Evolutionary conservation across 35 echinoderm and acorn worm genomes (phyloP).

Genomic region (Heliocidaris erythrogramma): DNA sequence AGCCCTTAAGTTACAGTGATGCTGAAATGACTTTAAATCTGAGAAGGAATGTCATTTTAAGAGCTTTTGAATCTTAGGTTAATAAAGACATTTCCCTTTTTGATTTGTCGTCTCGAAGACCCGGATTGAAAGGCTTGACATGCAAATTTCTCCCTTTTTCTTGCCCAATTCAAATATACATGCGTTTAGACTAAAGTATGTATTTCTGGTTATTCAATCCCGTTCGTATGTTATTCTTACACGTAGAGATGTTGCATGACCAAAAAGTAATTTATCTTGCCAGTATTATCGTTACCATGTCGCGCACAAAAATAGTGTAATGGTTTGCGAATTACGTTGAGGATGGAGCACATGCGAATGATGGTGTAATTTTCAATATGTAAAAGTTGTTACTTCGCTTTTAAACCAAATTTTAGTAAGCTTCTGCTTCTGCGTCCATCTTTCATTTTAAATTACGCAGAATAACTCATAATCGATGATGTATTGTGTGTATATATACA

Average conservation of each 20-base stretch:
- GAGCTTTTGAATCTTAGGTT: too few species aligned
- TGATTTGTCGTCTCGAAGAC: neutral
- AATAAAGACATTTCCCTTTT: neutral
- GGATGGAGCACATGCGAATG: too few species aligned
- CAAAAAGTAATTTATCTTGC: constrained; percentile 13
- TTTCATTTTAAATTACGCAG: neutral
- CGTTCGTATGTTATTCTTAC: neutral
- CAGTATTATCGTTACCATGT: neutral
- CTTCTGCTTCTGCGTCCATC: neutral
- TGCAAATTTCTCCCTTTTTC: neutral
- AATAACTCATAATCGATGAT: neutral
- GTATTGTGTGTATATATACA: too few species aligned
- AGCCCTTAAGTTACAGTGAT: too few species aligned
- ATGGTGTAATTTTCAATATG: too few species aligned
- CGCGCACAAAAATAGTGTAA: neutral
- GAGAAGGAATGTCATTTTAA: too few species aligned
- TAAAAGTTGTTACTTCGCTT: too few species aligned
- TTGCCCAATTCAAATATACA: neutral
- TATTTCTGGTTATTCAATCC: neutral
- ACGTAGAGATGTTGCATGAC: neutral
- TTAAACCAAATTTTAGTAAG: neutral
- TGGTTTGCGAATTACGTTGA: neutral
- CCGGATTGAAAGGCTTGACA: neutral
- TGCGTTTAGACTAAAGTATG: neutral
- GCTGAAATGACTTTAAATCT: too few species aligned